These are phyloP conservation scores for Notolepis coatsorum DNA, from an alignment of 2,797 vertebrate species.

Conservation along the genomic window DNA sequence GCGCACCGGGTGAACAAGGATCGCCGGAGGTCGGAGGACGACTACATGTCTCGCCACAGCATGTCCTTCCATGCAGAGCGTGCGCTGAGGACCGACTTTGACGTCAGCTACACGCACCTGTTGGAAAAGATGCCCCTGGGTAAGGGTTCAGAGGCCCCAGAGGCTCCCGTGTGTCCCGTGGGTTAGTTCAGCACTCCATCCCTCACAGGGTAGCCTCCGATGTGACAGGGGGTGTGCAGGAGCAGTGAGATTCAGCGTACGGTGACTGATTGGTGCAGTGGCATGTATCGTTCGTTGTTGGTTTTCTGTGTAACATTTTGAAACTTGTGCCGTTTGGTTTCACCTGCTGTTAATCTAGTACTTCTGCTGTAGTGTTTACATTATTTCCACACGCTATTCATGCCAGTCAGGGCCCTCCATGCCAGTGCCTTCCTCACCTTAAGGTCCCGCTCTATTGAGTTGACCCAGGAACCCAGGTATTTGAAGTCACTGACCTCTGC, in stretches of 20 bases:
- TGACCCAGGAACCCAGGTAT: too few species aligned
- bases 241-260: not conserved
- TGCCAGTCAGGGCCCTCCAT: too few species aligned
- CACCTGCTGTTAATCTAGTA: not conserved
- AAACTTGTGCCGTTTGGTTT: too few species aligned
- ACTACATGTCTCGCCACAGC: conserved; percentile 91
- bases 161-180: not conserved
- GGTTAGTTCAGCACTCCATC: too few species aligned
- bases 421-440: too few species aligned
- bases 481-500: too few species aligned
- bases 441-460: too few species aligned
- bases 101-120: conserved; percentile 94
- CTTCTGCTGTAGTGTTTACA: too few species aligned
- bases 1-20: conserved; percentile 90
- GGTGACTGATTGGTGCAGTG: not conserved
- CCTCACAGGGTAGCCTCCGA: not conserved
- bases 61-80: conserved; percentile 94
- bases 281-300: too few species aligned
- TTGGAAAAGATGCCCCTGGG: conserved; percentile 92
- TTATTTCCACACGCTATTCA: too few species aligned
- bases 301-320: too few species aligned
- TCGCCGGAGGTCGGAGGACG: conserved; percentile 89
- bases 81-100: conserved; percentile 91
- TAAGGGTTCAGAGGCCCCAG: conserved; percentile 73
- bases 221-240: too few species aligned